Evolutionary conservation across 1,140 invertebrate species (phyloP).

Genomic region (Tenebrio molitor): DNA sequence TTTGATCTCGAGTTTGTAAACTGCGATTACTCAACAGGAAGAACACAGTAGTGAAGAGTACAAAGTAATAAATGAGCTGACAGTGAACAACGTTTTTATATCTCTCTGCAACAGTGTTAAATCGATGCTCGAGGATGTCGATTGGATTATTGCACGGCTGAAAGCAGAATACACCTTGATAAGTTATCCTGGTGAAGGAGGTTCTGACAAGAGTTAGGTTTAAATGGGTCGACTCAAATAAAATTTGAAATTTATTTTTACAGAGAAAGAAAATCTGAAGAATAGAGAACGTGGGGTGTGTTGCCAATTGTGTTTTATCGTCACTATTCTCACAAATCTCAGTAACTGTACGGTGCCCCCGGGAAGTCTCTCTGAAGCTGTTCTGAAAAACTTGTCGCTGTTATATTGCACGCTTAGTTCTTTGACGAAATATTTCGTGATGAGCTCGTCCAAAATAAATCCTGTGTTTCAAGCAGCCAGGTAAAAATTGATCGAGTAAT

Average conservation of each 20-base stretch:
- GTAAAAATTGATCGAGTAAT: no score
- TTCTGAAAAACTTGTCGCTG: conserved; percentile 68
- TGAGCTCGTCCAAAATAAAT: conserved; percentile 66
- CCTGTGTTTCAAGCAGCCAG: conserved; percentile 67
- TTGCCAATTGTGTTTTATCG: conserved; percentile 67
- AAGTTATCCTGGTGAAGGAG: conserved; percentile 58
- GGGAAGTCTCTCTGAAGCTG: conserved; percentile 64
- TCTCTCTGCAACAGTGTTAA: conserved; percentile 65
- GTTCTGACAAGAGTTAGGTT: conserved; percentile 60
- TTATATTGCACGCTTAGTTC: conserved; percentile 67
- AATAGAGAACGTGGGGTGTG: conserved; percentile 68
- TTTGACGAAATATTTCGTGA: conserved; percentile 69
- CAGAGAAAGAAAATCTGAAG: conserved; percentile 65
- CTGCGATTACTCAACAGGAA: conserved; percentile 55
- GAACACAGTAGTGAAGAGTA: conserved; percentile 58
- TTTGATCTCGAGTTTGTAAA: no score
- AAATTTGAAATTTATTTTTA: conserved; percentile 44
- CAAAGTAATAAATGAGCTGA: conserved; percentile 65
- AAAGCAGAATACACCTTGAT: conserved; percentile 66
- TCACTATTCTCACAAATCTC: conserved; percentile 65
- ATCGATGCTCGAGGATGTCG: conserved; percentile 66
- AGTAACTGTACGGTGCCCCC: conserved; percentile 63
- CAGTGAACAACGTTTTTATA: conserved; percentile 62
- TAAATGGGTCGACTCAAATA: neutral
- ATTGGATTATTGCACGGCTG: conserved; percentile 66